A percentile compares a stretch with the other conserved stretches of the same genome.
Conservation (phyloP, 2,888 invertebrate genomes). For the Phaonia tiefii region DNA sequence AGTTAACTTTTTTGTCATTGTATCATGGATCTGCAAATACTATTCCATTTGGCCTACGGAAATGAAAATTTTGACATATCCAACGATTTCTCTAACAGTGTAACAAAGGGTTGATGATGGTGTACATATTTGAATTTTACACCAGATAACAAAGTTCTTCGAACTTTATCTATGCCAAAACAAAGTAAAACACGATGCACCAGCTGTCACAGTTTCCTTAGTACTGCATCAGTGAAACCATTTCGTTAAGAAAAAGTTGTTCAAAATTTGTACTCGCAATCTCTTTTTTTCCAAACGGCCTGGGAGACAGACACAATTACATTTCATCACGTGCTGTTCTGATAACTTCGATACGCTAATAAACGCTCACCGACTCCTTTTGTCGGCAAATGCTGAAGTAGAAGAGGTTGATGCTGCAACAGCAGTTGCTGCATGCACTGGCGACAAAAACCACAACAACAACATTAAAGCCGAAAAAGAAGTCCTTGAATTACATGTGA, state of each 20-base stretch:
- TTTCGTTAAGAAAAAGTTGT: not conserved
- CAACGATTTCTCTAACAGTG: too few species aligned
- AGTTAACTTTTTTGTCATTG: too few species aligned
- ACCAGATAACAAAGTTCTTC: too few species aligned
- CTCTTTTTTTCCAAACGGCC: not conserved
- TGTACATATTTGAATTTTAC: too few species aligned
- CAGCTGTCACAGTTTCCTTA: too few species aligned
- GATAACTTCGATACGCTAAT: conserved; percentile 65
- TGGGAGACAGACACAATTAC: not conserved
- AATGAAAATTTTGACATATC: too few species aligned
- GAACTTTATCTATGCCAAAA: too few species aligned
- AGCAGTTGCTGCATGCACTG: not conserved
- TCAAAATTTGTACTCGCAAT: conserved; percentile 23
- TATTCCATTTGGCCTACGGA: too few species aligned
- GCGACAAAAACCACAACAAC: conserved; percentile 39
- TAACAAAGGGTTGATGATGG: too few species aligned
- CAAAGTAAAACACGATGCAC: too few species aligned
- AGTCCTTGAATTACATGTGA: conserved; percentile 77
- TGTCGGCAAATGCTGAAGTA: conserved; percentile 55
- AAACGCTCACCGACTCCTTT: conserved; percentile 54
- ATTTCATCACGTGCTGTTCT: conserved; percentile 63
- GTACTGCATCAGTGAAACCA: too few species aligned
- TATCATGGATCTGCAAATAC: too few species aligned
- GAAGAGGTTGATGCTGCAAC: conserved; percentile 34
- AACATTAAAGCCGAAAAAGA: conserved; percentile 62